Evolutionary conservation across 2,113 vertebrate species (phyloP), one percentile per base, ranked within the genome.

Genomic region (Spizaetus ornatus): DNA sequence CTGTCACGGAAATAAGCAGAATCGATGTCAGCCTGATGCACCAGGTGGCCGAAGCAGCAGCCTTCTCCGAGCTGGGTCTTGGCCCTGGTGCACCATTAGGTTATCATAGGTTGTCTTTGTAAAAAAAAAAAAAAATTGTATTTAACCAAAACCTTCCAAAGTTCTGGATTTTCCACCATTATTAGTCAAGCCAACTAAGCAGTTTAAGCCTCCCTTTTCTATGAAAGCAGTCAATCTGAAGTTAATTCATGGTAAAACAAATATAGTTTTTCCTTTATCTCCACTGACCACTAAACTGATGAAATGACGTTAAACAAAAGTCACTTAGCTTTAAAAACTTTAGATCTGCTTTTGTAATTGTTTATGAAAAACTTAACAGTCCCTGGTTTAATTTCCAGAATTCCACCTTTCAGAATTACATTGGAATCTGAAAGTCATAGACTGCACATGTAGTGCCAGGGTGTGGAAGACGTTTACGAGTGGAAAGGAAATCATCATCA

Each of bases 61-160:
- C 36, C 26, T 16, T 15, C 12, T 11, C 56, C 2, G 7, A 14
- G 43, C n/a, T 3, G 0, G 31, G 18, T 14, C 55, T 52, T 5
- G 2, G 14, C 45, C 14, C 18, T 18, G 23, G 36, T 15, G 36
- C 11, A 5, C 23, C 3, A 0, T 17, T 10, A 27, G 21, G 21
- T 85, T 53, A 36, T 23, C 9, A 9, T 13, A 20, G 26, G 20
- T 23, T 84, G 56, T 27, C 29, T 70, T 56, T 38, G 29, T 25
- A 47, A 45, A 45, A 45, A 45, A 8, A 47, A 47, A 48, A 43
- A 53, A 53, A 55, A 13, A 6, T 3, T 10, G 5, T 25, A 5
- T 72, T 52, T 61, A 52, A 32, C 10, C 20, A 13, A 55, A 74
- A 22, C 25, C 21, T 5, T 69, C 26, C 25, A 19, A 45, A 63